Percentiles rank a stretch among this genome's conserved stretches.
phyloP scores from a whole-genome alignment of 2,113 vertebrate genomes.

The human (Homo sapiens) region GRCh38 chr2:197726501-197727000 shows the following conservation, averaged over 20 bases:
- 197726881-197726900: constrained; percentile 60
- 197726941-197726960: constrained; percentile 68
- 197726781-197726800: not conserved
- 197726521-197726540: too few relatives aligned
- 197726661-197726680: constrained; percentile 27
- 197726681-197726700: constrained; percentile 41
- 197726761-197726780: not conserved
- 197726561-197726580: too few relatives aligned
- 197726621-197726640: not conserved
- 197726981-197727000: constrained; percentile 55
- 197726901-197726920: constrained; percentile 75
- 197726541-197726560: too few relatives aligned
- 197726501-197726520: too few relatives aligned
- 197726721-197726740: constrained; percentile 58
- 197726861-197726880: constrained; percentile 57
- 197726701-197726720: constrained; percentile 43
- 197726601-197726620: too few relatives aligned
- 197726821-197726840: not conserved
- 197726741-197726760: constrained; percentile 65
- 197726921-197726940: constrained; percentile 62
- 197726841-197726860: constrained; percentile 50
- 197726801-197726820: not conserved
- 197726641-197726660: constrained; percentile 36
- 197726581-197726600: too few relatives aligned
- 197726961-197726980: constrained; percentile 54